A percentile compares a stretch with the other conserved stretches of the same genome.
Evolutionary conservation across 2,797 vertebrate genomes (phyloP).

Genomic region (Hephaestus fuliginosus): DNA sequence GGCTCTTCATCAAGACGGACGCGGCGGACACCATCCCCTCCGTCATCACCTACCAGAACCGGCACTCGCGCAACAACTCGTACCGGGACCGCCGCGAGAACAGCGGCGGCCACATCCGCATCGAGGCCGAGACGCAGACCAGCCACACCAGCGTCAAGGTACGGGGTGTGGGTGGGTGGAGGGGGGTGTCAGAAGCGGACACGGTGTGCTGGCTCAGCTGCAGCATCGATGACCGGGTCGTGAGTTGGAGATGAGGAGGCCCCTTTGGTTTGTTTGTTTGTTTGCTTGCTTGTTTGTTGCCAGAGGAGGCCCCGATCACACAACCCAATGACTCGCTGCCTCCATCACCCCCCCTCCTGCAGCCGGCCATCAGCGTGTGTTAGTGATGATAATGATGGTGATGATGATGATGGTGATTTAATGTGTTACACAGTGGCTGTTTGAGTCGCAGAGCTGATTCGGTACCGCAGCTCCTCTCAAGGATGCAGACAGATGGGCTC

Average conservation of each 20-base stretch:
- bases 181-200: neutral
- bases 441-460: neutral
- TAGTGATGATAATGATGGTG: too few species aligned
- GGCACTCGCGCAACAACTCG: slow-evolving; percentile 84
- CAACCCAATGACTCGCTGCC: neutral
- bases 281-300: slow-evolving; percentile 19
- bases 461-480: too few species aligned
- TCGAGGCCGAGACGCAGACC: slow-evolving; percentile 95
- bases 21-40: slow-evolving; percentile 92
- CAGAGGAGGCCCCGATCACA: slow-evolving; percentile 46
- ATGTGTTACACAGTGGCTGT: neutral
- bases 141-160: slow-evolving; percentile 91
- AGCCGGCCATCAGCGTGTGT: neutral
- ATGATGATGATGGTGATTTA: too few species aligned
- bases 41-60: slow-evolving; percentile 89
- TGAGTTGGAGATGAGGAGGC: slow-evolving; percentile 40
- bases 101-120: slow-evolving; percentile 86
- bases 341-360: neutral
- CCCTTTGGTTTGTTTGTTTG: slow-evolving; percentile 26
- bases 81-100: slow-evolving; percentile 82
- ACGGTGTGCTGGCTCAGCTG: neutral
- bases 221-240: slow-evolving; percentile 23
- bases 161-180: slow-evolving; percentile 25
- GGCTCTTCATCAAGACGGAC: slow-evolving; percentile 94
- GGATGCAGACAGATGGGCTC: neutral